These are phyloP conservation scores for Dasyprocta punctata DNA, from an alignment of 2,113 vertebrate genomes.

Conservation along the genomic window DNA sequence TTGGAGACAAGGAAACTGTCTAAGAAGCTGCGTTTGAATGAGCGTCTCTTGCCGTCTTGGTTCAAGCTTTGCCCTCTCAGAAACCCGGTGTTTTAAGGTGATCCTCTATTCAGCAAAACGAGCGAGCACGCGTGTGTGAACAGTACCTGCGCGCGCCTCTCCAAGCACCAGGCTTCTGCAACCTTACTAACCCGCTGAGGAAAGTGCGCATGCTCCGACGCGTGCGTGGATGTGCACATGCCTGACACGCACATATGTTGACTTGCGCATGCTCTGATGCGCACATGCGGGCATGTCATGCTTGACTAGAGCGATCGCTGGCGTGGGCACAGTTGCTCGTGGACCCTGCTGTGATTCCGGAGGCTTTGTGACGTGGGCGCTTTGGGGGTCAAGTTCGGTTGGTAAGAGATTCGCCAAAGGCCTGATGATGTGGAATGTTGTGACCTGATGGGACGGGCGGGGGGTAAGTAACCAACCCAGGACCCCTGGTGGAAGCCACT, in stretches of 20 bases:
- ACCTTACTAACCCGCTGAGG: accelerated
- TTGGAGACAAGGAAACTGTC: background rate
- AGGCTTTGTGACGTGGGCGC: accelerated
- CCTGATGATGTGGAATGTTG: background rate
- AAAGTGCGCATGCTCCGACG: background rate
- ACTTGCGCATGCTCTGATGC: background rate
- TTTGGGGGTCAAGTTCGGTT: background rate
- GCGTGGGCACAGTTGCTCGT: no score
- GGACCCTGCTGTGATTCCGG: accelerated
- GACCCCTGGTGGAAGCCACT: background rate
- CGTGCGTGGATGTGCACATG: background rate
- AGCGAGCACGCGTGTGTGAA: accelerated
- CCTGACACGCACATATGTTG: background rate
- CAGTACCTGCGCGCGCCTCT: accelerated
- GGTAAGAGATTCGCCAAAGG: background rate
- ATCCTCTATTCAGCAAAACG: background rate
- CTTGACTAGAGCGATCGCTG: background rate
- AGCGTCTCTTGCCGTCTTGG: background rate
- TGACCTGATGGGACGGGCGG: no score
- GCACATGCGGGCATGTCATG: background rate
- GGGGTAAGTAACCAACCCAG: background rate
- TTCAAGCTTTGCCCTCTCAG: background rate
- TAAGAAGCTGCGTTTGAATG: background rate
- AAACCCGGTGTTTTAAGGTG: background rate
- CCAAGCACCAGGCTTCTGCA: accelerated